A percentile compares a stretch with the other conserved stretches of the same genome.
These are phyloP conservation scores for Antennarius maculatus DNA, from an alignment of 2,797 vertebrate species.

Conservation along the genomic window DNA sequence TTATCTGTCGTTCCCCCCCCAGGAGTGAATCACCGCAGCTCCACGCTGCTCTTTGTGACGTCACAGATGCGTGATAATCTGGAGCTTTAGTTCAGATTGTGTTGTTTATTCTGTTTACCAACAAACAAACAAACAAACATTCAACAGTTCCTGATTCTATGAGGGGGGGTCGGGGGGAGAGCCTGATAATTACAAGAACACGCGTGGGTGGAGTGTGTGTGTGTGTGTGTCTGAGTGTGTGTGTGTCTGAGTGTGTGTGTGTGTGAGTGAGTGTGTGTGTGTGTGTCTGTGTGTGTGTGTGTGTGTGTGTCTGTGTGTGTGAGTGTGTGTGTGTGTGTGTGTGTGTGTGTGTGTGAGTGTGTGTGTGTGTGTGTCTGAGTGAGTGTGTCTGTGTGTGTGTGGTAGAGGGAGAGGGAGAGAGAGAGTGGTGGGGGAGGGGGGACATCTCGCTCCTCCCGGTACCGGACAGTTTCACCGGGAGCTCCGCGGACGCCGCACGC, in stretches of 20 bases:
- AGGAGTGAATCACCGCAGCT: too few relatives aligned
- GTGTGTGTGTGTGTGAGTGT: constrained; percentile 41
- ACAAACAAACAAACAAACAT: too few relatives aligned
- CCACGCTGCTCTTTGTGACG: too few relatives aligned
- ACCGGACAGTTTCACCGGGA: constrained; percentile 8
- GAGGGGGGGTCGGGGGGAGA: constrained; percentile 11
- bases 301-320: constrained; percentile 28
- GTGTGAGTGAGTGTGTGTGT: too few relatives aligned
- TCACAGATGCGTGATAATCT: too few relatives aligned
- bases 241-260: neutral
- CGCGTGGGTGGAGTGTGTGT: constrained; percentile 44
- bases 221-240: constrained; percentile 6
- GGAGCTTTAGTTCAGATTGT: too few relatives aligned
- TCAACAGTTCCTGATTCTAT: too few relatives aligned
- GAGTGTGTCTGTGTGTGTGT: constrained; percentile 1
- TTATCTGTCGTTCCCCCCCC: too few relatives aligned
- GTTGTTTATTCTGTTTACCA: too few relatives aligned
- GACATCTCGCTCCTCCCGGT: neutral
- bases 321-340: constrained; percentile 41
- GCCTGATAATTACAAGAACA: constrained; percentile 39
- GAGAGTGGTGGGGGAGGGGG: neutral
- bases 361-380: constrained; percentile 7
- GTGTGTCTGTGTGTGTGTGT: too few relatives aligned
- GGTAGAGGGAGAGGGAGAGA: constrained; percentile 4
- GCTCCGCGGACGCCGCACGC: neutral